Percentiles rank a stretch among this genome's conserved stretches.
phyloP scores from a whole-genome alignment of 2,113 vertebrate genomes.

The Oryctolagus cuniculus region DNA sequence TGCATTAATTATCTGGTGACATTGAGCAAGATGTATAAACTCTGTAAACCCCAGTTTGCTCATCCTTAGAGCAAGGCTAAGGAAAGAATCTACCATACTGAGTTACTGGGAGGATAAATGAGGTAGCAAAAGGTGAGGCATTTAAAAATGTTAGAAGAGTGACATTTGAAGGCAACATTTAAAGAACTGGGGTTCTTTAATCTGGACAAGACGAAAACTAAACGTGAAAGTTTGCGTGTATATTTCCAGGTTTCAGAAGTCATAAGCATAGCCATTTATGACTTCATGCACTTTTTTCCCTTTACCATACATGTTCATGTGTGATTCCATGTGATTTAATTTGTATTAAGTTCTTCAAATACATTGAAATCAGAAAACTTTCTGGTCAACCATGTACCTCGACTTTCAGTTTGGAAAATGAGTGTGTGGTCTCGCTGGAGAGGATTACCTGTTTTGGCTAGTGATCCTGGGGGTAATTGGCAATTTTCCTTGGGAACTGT shows the following conservation, averaged over 20 bases:
- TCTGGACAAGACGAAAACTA: background rate
- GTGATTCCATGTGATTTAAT: background rate
- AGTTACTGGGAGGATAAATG: background rate
- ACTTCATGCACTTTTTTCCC: background rate
- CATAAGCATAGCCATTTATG: background rate
- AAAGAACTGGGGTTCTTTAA: slow-evolving; percentile 26
- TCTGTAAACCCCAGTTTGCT: background rate
- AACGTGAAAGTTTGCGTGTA: background rate
- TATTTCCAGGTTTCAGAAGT: background rate
- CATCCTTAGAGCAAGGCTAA: background rate
- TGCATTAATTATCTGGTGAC: slow-evolving; percentile 5
- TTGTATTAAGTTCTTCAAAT: background rate
- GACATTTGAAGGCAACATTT: slow-evolving; percentile 10
- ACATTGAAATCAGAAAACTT: slow-evolving; percentile 48
- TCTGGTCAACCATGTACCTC: background rate
- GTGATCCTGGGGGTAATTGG: background rate
- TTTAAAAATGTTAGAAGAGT: slow-evolving; percentile 22
- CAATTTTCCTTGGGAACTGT: background rate
- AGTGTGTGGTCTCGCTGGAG: background rate
- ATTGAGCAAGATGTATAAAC: background rate
- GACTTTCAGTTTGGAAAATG: slow-evolving; percentile 19
- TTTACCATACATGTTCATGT: background rate
- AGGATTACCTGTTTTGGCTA: background rate
- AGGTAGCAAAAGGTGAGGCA: background rate
- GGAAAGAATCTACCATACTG: background rate